Percentiles rank a stretch among this genome's conserved stretches.
These are phyloP conservation scores for Eleginops maclovinus DNA, from an alignment of 2,113 vertebrate species.

Conservation along the genomic window DNA sequence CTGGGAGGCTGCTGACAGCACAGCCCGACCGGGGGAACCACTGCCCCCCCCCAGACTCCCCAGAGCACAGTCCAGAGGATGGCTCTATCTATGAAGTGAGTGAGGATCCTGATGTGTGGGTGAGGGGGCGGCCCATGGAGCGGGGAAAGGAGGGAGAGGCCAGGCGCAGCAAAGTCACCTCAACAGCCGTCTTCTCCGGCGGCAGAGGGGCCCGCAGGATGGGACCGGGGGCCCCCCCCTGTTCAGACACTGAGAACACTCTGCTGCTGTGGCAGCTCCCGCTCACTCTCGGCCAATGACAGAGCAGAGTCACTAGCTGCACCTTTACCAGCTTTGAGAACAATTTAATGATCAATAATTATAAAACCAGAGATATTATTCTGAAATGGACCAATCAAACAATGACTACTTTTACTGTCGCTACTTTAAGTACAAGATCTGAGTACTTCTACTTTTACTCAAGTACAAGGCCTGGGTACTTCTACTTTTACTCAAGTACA, in stretches of 20 bases:
- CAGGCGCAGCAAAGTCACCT: slow-evolving; percentile 45
- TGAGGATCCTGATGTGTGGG: slow-evolving; percentile 69
- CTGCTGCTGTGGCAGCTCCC: slow-evolving; percentile 66
- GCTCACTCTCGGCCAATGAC: slow-evolving; percentile 51
- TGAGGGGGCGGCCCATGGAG: slow-evolving; percentile 42
- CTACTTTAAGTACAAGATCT: too few species aligned
- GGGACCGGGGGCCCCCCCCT: background rate
- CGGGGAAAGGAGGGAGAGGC: slow-evolving; percentile 37
- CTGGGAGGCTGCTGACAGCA: slow-evolving; percentile 57
- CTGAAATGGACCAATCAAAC: too few species aligned
- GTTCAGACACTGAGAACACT: slow-evolving; percentile 40
- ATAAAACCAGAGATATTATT: too few species aligned
- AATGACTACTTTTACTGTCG: too few species aligned
- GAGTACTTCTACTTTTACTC: too few species aligned
- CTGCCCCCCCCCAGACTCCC: background rate
- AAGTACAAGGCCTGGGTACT: too few species aligned
- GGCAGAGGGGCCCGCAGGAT: slow-evolving; percentile 51
- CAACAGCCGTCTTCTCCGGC: slow-evolving; percentile 54
- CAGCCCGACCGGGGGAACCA: slow-evolving; percentile 9
- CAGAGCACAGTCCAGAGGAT: slow-evolving; percentile 56
- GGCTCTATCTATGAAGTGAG: slow-evolving; percentile 64
- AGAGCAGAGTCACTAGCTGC: too few species aligned
- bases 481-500: too few species aligned
- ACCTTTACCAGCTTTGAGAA: too few species aligned
- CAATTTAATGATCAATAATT: too few species aligned